phyloP scores from a whole-genome alignment of 2,888 invertebrate species.

The Zygaena filipendulae region DNA sequence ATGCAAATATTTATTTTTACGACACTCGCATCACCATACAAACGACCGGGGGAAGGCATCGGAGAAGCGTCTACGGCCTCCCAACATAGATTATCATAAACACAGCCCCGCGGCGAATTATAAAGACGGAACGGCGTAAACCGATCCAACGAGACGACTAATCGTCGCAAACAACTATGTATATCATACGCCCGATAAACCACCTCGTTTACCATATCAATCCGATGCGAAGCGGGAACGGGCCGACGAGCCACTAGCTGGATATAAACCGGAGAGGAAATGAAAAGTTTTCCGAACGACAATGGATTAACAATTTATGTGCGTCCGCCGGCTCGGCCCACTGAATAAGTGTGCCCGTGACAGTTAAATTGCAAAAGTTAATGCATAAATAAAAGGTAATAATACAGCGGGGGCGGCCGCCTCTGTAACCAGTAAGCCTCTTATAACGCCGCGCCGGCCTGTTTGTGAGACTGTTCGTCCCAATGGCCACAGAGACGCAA shows the following conservation, averaged over 20 bases:
- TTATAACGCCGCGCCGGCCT: no score
- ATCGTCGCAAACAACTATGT: conserved; percentile 26
- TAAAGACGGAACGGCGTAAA: conserved; percentile 22
- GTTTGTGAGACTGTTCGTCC: no score
- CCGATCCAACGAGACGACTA: conserved; percentile 35
- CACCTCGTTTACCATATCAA: conserved; percentile 40
- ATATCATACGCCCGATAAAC: conserved; percentile 20
- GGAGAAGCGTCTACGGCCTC: no score
- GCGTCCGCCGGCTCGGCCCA: conserved; percentile 16
- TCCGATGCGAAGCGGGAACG: conserved; percentile 29
- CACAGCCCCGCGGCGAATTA: conserved; percentile 18
- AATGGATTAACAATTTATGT: conserved; percentile 35
- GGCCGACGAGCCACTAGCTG: conserved; percentile 26
- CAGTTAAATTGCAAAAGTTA: conserved; percentile 59
- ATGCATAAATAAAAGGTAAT: conserved; percentile 62
- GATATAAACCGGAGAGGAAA: conserved; percentile 16
- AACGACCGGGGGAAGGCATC: conserved; percentile 11
- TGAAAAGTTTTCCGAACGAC: conserved; percentile 19
- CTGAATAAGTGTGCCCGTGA: conserved; percentile 32
- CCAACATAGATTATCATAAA: conserved; percentile 3
- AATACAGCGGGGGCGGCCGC: conserved; percentile 29
- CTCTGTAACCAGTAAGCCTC: conserved; percentile 10
- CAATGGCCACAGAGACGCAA: no score
- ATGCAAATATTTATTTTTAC: conserved; percentile 19
- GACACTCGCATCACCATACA: conserved; percentile 16